A percentile compares a stretch with the other conserved stretches of the same genome.
phyloP scores from a whole-genome alignment of 2,888 invertebrate genomes.

The Meiosimyza decipiens region DNA sequence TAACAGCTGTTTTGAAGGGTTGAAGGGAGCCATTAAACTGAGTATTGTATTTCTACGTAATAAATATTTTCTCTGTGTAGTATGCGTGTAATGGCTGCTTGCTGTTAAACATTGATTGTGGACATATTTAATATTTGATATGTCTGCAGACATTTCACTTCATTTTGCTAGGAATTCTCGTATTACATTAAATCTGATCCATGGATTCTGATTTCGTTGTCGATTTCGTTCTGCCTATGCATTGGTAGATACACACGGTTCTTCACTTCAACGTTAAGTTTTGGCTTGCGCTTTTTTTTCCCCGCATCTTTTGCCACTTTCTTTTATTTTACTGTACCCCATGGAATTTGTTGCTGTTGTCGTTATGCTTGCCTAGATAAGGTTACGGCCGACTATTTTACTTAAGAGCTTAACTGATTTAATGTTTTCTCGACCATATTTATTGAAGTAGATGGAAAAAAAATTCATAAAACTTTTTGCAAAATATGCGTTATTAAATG shows the following conservation, averaged over 20 bases:
- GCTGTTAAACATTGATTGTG: conserved; percentile 35
- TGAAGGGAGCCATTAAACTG: too few species aligned
- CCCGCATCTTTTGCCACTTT: neutral
- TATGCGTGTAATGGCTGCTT: conserved; percentile 21
- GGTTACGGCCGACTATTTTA: conserved; percentile 20
- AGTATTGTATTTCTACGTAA: conserved; percentile 24
- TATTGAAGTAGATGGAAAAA: neutral
- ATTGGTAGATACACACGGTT: neutral
- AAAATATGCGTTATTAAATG: too few species aligned
- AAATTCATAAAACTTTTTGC: too few species aligned
- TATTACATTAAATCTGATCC: conserved; percentile 55
- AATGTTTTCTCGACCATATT: neutral
- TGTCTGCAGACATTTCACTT: conserved; percentile 38
- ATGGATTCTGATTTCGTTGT: conserved; percentile 19
- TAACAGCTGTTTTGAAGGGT: too few species aligned
- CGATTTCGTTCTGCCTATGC: conserved; percentile 19
- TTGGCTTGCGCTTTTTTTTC: neutral
- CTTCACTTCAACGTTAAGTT: neutral
- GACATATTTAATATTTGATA: conserved; percentile 37
- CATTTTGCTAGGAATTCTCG: conserved; percentile 37
- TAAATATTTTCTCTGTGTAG: conserved; percentile 9
- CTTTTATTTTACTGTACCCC: neutral
- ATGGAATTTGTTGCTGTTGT: neutral
- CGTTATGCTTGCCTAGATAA: conserved; percentile 17
- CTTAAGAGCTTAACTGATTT: conserved; percentile 17